Evolutionary conservation across 1,140 invertebrate species (phyloP), one percentile per base, ranked within the genome.

Genomic region (Diachasma alloeum): DNA sequence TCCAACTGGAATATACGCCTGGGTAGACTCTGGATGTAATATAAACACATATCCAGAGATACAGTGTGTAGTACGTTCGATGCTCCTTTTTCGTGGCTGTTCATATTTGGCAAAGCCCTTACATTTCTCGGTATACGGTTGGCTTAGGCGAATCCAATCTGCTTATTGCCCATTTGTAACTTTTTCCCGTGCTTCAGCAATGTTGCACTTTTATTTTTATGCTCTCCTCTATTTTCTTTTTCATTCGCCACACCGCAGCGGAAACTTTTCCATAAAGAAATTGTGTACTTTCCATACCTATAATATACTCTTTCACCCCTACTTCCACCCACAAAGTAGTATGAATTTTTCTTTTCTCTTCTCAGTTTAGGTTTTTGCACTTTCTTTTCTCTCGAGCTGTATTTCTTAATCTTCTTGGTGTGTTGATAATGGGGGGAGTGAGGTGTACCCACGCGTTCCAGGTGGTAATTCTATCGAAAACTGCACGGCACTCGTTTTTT

Each of bases 111-210:
- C 83, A 82, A 80, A 76, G 22, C 59, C 59, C 13, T 26, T 63
- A 26, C 59, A 19, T 63, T 63, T 63, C 59, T 63, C 59, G 24
- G 59, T 26, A 26, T 63, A 63, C 59, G 67, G 69, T 80, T 79
- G 74, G 53, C 48, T 72, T 74, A 70, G 71, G 74, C 75, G 78
- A 81, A 82, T 83, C 82, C 83, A 84, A 84, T 84, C 80, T 82
- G 79, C 83, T 83, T 83, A 84, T 83, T 83, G 83, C 79, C 80
- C 80, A 78, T 83, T 84, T 81, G 76, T 82, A 80, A 76, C 78
- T 76, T 81, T 82, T 81, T 68, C 69, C 31, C 53, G 37, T 66
- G 56, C 37, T 66, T 76, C 56, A 22, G 39, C 39, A 74, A 74
- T 31, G 26, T 48, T 72, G 42, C 70, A 44, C 42, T 72, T 46